Evolutionary conservation across 2,888 invertebrate species (phyloP).

Genomic region (Epicampocera succincta): DNA sequence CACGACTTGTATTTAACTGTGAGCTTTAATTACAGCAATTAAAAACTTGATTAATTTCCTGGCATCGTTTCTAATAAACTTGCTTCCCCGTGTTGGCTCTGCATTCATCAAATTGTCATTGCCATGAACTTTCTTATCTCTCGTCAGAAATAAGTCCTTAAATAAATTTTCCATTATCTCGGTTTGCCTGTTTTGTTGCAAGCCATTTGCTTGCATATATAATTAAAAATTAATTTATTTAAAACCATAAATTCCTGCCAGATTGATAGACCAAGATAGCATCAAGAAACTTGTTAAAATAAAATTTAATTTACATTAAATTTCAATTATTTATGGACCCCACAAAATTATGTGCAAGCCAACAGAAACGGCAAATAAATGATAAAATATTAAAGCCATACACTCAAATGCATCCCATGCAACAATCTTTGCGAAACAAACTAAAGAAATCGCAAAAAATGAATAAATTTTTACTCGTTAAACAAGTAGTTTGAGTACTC

Average conservation of each 20-base stretch:
- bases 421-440: slow-evolving; percentile 11
- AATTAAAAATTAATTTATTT: slow-evolving; percentile 48
- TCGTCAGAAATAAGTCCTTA: too few species aligned
- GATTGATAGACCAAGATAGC: slow-evolving; percentile 53
- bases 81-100: neutral
- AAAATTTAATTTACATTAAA: slow-evolving; percentile 61
- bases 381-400: slow-evolving; percentile 43
- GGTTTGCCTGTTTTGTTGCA: neutral
- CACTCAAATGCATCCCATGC: slow-evolving; percentile 38
- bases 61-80: neutral
- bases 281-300: slow-evolving; percentile 45
- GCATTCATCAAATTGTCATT: slow-evolving; percentile 1
- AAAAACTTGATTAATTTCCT: neutral
- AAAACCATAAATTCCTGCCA: slow-evolving; percentile 25
- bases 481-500: slow-evolving; percentile 1
- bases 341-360: slow-evolving; percentile 9
- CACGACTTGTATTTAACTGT: too few species aligned
- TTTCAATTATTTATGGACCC: slow-evolving; percentile 49
- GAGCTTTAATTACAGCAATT: too few species aligned
- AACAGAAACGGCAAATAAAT: slow-evolving; percentile 12
- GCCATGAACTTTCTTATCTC: neutral
- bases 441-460: slow-evolving; percentile 29
- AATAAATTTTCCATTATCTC: slow-evolving; percentile 10
- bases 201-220: neutral
- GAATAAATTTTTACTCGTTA: slow-evolving; percentile 1